Conservation (phyloP, 2,113 vertebrate species). For the Oryzias celebensis region DNA sequence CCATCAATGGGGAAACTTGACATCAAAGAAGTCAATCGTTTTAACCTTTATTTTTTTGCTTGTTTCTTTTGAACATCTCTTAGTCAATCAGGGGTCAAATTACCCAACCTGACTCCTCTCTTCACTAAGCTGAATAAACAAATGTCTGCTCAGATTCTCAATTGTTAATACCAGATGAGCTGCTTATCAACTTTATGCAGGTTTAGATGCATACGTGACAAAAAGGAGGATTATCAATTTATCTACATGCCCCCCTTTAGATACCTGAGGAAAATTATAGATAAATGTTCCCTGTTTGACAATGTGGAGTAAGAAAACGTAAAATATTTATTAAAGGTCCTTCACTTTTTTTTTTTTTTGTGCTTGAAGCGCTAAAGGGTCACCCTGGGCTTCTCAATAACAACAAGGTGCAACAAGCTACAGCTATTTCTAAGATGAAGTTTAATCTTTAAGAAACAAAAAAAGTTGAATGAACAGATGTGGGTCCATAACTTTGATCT, state of each 20-base stretch:
- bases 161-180: conserved; percentile 16
- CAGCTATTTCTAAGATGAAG: no score
- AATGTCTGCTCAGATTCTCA: conserved; percentile 18
- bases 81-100: conserved; percentile 22
- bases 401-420: no score
- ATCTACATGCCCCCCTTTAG: conserved; percentile 19
- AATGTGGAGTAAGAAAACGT: neutral
- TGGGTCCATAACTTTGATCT: no score
- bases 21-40: no score
- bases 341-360: neutral
- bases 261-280: conserved; percentile 8
- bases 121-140: conserved; percentile 25
- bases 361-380: neutral
- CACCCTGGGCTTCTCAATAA: no score
- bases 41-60: no score
- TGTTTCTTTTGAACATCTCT: conserved; percentile 4
- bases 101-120: conserved; percentile 1
- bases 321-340: neutral
- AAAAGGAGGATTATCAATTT: conserved; percentile 21
- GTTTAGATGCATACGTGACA: conserved; percentile 25
- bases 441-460: no score
- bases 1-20: no score
- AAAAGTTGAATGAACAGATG: no score
- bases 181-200: conserved; percentile 23
- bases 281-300: neutral